Base-by-base conservation (phyloP, 2,797 vertebrate genomes). In the Amblyraja radiata region DNA sequence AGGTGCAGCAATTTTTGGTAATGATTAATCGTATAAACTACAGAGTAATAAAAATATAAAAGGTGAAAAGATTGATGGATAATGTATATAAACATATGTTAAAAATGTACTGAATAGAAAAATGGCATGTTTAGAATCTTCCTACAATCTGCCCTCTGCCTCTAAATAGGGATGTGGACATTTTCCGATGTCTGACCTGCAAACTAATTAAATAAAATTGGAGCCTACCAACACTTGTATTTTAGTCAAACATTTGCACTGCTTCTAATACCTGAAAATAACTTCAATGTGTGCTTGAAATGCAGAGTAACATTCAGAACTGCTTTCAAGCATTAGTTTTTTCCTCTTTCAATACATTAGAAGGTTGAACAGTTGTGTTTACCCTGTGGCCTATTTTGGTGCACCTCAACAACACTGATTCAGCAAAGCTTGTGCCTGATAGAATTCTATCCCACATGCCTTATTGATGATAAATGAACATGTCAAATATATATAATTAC, bases 361-460 rank as follows among this genome's bases (percentile, higher is more conserved):
- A n/a, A 54, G 90, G 18, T 39, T 90, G 63, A 90, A 90, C 36
- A 65, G 65, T 25, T 90, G 32, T 21, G 4, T 10, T 92, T 46
- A 54, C 21, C 2, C 7, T 76, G 71, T 92, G 90, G 90, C 90
- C 25, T 54, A 74, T n/a, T 74, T 46, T 91, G 90, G 90, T 73
- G 39, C 18, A 91, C 0, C 90, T 76, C 71, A 92, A 74, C 71
- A 16, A 74, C 25, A 46, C 39, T 28, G 46, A 68, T 92, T 92
- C 71, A 90, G 68, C 88, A 76, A 54, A 76, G 1, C 36, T 76
- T 25, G 46, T 76, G 36, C 71, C 76, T 92, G 39, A 74, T 74
- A 36, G 36, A 74, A 92, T 92, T 92, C 13, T 5, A 92, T 74
- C 90, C 90, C 90, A 74, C 90, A 92, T 92, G 36, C 90, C 90